Evolutionary conservation across 64 coral and sea anemone species (phyloP).

Genomic region (Pocillopora damicornis): DNA sequence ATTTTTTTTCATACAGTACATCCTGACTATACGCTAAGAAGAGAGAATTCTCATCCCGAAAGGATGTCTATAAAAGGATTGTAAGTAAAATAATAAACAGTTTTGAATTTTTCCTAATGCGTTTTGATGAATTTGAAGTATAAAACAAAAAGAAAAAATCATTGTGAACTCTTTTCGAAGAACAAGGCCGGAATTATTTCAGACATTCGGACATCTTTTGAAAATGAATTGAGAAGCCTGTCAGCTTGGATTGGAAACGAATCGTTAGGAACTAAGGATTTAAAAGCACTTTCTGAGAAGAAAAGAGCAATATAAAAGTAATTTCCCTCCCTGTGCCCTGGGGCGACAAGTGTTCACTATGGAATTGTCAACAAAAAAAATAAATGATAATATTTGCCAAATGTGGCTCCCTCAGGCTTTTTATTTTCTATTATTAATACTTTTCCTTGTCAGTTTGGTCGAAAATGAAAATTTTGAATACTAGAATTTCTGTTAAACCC

Average conservation of each 20-base stretch:
- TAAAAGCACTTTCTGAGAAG: conserved; percentile 4
- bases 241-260: not conserved
- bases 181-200: conserved; percentile 19
- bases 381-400: not conserved
- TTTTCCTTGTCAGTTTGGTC: not conserved
- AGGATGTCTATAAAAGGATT: not conserved
- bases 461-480: not conserved
- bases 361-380: conserved; percentile 27
- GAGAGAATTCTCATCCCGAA: not conserved
- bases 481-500: not conserved
- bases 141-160: not conserved
- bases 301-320: conserved; percentile 43
- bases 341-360: conserved; percentile 14
- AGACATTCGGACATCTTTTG: conserved; percentile 1
- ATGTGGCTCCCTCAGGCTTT: conserved; percentile 8
- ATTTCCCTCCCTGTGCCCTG: conserved; percentile 8
- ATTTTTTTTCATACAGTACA: not conserved
- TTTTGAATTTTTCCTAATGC: not conserved
- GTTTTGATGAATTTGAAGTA: not conserved
- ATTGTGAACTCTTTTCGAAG: not conserved
- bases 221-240: conserved; percentile 23
- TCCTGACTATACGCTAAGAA: not conserved
- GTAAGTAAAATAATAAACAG: not conserved
- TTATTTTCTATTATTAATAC: conserved; percentile 1
- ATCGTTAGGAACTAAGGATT: not conserved